A percentile compares a stretch with the other conserved stretches of the same genome.
Evolutionary conservation across 2,888 invertebrate species (phyloP).

Genomic region (Embidobia sp.): DNA sequence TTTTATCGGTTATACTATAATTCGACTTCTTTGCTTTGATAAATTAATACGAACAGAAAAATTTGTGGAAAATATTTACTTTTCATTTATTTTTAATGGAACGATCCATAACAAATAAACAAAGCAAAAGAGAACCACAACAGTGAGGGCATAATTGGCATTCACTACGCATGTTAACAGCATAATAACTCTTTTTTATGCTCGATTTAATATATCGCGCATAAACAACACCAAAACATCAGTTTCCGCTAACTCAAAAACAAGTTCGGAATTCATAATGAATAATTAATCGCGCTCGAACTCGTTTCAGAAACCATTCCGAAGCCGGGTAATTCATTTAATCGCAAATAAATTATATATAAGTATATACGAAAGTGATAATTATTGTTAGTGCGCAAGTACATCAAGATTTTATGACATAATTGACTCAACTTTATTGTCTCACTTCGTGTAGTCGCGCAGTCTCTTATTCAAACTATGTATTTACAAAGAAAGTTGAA

Average conservation of each 20-base stretch:
- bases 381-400: constrained; percentile 49
- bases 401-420: constrained; percentile 55
- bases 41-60: too few species aligned
- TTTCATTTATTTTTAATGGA: too few species aligned
- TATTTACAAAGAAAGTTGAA: too few species aligned
- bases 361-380: constrained; percentile 39
- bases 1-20: too few species aligned
- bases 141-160: not conserved
- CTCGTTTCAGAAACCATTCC: constrained; percentile 39
- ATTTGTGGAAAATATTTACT: too few species aligned
- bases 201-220: constrained; percentile 6
- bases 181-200: constrained; percentile 27
- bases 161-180: constrained; percentile 8
- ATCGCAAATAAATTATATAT: constrained; percentile 38
- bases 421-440: constrained; percentile 50
- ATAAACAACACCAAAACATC: constrained; percentile 21
- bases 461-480: constrained; percentile 27
- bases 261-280: constrained; percentile 33
- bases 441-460: constrained; percentile 32
- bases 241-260: constrained; percentile 14
- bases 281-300: constrained; percentile 33
- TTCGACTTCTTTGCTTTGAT: too few species aligned
- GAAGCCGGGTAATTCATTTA: constrained; percentile 33
- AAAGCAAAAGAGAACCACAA: not conserved
- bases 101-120: not conserved